Percentiles rank a stretch among this genome's conserved stretches.
phyloP scores from a whole-genome alignment of 2,113 vertebrate genomes.

The Tragelaphus scriptus region DNA sequence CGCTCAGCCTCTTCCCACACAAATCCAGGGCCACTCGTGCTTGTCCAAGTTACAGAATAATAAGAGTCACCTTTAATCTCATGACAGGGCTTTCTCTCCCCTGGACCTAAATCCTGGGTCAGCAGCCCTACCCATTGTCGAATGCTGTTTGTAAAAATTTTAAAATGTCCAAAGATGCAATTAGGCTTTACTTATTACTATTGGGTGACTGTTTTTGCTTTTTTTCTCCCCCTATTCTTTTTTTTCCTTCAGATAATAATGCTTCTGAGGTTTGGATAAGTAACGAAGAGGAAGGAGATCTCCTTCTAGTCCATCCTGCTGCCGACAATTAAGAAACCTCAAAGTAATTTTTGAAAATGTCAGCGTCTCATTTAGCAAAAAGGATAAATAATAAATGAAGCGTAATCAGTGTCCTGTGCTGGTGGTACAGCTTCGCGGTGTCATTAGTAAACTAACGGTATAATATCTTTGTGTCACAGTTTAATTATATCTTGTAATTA shows the following conservation, averaged over 20 bases:
- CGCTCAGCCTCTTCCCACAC: neutral
- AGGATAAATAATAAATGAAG: conserved; percentile 99
- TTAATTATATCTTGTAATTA: conserved; percentile 99
- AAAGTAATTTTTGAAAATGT: conserved; percentile 96
- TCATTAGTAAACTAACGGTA: conserved; percentile 92
- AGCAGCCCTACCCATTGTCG: neutral
- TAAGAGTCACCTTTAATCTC: conserved; percentile 18
- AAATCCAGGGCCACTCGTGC: neutral
- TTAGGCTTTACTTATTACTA: conserved; percentile 61
- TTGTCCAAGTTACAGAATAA: neutral
- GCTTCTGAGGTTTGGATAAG: conserved; percentile 83
- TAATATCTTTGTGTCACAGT: conserved; percentile 89
- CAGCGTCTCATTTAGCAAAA: conserved; percentile 96
- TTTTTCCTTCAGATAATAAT: conserved; percentile 77
- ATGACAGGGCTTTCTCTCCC: neutral
- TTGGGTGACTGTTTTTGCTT: conserved; percentile 48
- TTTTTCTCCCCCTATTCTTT: neutral
- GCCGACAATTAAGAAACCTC: conserved; percentile 88
- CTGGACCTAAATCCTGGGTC: neutral
- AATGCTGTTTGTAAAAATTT: neutral
- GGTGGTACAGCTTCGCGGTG: conserved; percentile 90
- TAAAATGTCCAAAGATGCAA: conserved; percentile 54
- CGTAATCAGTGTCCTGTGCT: conserved; percentile 97
- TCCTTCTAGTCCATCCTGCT: conserved; percentile 83
- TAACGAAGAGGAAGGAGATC: conserved; percentile 82